These are phyloP conservation scores for Parnassius mnemosyne DNA, from an alignment of 2,888 invertebrate species.

Conservation along the genomic window DNA sequence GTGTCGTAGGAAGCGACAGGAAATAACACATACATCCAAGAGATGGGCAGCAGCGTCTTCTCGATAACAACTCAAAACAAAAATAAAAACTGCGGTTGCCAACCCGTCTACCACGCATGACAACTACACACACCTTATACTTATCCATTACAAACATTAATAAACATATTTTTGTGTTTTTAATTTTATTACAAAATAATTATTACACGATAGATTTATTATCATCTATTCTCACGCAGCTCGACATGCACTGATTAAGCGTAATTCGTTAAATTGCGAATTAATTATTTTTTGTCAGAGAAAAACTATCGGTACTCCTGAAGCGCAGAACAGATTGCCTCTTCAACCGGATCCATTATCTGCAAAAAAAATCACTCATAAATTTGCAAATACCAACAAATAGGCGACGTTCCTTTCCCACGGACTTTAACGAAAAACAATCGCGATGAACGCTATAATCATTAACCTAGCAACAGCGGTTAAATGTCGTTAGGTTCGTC, in stretches of 20 bases:
- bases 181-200: too few relatives aligned
- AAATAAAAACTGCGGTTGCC: too few relatives aligned
- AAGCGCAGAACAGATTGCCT: constrained; percentile 62
- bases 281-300: constrained; percentile 46
- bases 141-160: too few relatives aligned
- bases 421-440: constrained; percentile 47
- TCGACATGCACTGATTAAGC: constrained; percentile 60
- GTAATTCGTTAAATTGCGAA: constrained; percentile 51
- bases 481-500: constrained; percentile 1
- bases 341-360: constrained; percentile 52
- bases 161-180: too few relatives aligned
- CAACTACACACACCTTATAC: too few relatives aligned
- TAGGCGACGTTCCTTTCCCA: constrained; percentile 57
- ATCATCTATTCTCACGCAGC: constrained; percentile 7
- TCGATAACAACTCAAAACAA: too few relatives aligned
- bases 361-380: constrained; percentile 52
- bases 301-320: constrained; percentile 41
- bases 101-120: too few relatives aligned
- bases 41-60: too few relatives aligned
- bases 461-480: constrained; percentile 34
- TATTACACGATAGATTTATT: neutral
- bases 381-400: constrained; percentile 46
- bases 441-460: constrained; percentile 29
- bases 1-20: too few relatives aligned
- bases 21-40: too few relatives aligned